Base-by-base conservation (phyloP, 2,888 invertebrate genomes). In the Drosophila stalkeri region DNA sequence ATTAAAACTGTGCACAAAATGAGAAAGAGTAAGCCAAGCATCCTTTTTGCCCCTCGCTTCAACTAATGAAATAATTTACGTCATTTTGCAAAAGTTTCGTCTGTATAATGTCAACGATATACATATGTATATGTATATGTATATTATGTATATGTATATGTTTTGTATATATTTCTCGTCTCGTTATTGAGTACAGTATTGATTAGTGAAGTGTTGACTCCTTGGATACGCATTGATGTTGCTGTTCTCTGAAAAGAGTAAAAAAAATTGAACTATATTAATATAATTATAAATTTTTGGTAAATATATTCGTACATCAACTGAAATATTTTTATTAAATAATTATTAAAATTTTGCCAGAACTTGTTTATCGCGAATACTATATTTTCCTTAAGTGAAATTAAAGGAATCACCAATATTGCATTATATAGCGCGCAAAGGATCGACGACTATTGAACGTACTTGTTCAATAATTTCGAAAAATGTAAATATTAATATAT, bases 1-100 rank as follows among this genome's bases (percentile, higher is more conserved):
- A 91, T 92, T 91, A 91, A 91, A 91, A 84, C 84, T 82, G 72
- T 71, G 72, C 70, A 71, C 39, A 35, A 33, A 75, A 68, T 77
- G 71, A 67, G 55, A 73, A 61, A 78, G 64, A 51, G 46, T 18
- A 39, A 47, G 43, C 43, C 18, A 14, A 35, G 31, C 47, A 37
- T n/a, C 31, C 46, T 23, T 33, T 23, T 16, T 8, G 8, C 20
- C n/a, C 33, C 44, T 43, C 27, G n/a, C 27, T 23, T 44, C 18
- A 49, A 80, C 64, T 65, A 76, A 73, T 80, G 57, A 76, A 76
- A 73, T 73, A 68, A 76, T 77, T 66, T 70, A 67, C 73, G 62
- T 49, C 64, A 67, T 70, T 72, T 70, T 63, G 47, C 23, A 63
- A 57, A 37, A 18, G 18, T 46, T 59, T 33, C 14, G 46, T n/a